Evolutionary conservation across 2,113 vertebrate genomes (phyloP).

Genomic region (Brienomyrus longianalis): DNA sequence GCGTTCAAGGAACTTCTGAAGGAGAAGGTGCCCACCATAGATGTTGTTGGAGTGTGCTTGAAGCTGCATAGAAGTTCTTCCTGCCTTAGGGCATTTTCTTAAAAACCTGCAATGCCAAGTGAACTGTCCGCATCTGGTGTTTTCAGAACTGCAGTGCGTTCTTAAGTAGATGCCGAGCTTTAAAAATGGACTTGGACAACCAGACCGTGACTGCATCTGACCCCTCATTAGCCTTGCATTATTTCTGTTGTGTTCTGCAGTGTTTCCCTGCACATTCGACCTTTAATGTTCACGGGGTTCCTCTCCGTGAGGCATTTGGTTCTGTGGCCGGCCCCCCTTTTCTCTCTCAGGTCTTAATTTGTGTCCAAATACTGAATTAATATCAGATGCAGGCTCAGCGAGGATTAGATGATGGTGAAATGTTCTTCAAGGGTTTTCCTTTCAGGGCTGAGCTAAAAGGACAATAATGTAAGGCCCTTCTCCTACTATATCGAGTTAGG

Average conservation of each 20-base stretch:
- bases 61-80: too few species aligned
- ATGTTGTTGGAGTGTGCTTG: too few species aligned
- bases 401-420: constrained; percentile 46
- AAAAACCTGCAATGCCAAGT: neutral
- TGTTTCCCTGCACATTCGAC: neutral
- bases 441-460: neutral
- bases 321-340: constrained; percentile 38
- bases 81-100: neutral
- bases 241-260: neutral
- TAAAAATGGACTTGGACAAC: neutral
- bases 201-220: neutral
- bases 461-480: neutral
- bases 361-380: constrained; percentile 57
- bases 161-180: neutral
- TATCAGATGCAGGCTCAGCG: constrained; percentile 41
- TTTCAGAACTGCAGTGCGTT: neutral
- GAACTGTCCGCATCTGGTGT: neutral
- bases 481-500: neutral
- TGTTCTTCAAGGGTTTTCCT: constrained; percentile 25
- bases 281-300: neutral
- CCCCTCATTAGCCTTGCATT: neutral
- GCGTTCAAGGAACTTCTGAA: constrained; percentile 95
- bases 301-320: neutral
- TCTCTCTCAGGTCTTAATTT: constrained; percentile 49
- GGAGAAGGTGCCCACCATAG: constrained; percentile 76